These are phyloP conservation scores for Drosophila nebulosa DNA, from an alignment of 1,140 invertebrate species.

Conservation along the genomic window DNA sequence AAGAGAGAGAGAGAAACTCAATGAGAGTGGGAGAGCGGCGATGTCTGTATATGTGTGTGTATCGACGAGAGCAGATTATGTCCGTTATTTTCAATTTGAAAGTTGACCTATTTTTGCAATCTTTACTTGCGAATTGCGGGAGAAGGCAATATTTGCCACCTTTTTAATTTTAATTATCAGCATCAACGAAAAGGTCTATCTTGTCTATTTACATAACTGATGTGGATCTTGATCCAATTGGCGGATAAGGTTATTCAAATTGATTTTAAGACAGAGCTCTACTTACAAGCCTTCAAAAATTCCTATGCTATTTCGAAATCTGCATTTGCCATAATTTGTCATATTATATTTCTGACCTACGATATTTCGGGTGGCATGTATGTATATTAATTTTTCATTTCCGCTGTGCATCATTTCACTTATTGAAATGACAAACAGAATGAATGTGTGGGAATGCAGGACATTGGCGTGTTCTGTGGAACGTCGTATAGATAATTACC, in stretches of 20 bases:
- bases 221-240: neutral
- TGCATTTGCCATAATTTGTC: neutral
- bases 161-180: neutral
- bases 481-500: slow-evolving; percentile 49
- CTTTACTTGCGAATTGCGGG: neutral
- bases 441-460: slow-evolving; percentile 49
- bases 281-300: too few relatives aligned
- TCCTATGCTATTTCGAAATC: neutral
- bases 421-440: slow-evolving; percentile 2
- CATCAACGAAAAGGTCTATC: neutral
- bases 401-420: neutral
- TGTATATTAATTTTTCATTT: neutral
- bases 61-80: neutral
- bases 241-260: too few relatives aligned
- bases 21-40: slow-evolving; percentile 14
- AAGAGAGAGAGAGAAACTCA: neutral
- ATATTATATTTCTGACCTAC: neutral
- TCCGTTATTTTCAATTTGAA: slow-evolving; percentile 2
- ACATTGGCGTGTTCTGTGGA: slow-evolving; percentile 45
- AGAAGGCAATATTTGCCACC: neutral
- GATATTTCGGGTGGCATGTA: too few relatives aligned
- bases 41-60: slow-evolving; percentile 1
- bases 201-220: neutral
- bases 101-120: neutral
- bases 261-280: neutral